These are phyloP conservation scores for Phortica magna DNA, from an alignment of 2,888 invertebrate species.

Conservation along the genomic window DNA sequence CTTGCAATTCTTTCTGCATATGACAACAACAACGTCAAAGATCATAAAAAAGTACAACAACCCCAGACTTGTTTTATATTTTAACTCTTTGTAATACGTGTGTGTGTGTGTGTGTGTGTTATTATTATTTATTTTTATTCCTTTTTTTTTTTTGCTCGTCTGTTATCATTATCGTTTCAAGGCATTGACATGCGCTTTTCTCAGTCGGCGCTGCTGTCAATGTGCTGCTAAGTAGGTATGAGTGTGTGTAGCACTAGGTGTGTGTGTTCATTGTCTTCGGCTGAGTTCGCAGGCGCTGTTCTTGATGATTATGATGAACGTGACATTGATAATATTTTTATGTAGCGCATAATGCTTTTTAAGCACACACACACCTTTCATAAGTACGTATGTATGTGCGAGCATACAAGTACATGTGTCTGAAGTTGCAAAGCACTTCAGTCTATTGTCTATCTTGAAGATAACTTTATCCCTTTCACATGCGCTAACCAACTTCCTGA, in stretches of 20 bases:
- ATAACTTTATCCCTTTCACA: conserved; percentile 6
- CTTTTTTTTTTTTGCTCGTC: conserved; percentile 4
- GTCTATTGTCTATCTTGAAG: neutral
- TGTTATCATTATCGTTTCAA: conserved; percentile 46
- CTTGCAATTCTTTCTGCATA: neutral
- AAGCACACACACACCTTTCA: conserved; percentile 5
- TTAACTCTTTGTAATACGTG: neutral
- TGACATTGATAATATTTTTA: conserved; percentile 72
- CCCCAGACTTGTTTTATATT: conserved; percentile 36
- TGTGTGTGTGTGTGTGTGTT: neutral
- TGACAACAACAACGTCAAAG: conserved; percentile 33
- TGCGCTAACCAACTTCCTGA: conserved; percentile 21
- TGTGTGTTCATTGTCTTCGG: conserved; percentile 8
- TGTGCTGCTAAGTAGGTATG: conserved; percentile 15
- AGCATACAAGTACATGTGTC: neutral
- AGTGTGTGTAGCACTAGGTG: conserved; percentile 19
- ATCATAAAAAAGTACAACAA: conserved; percentile 53
- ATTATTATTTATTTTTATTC: conserved; percentile 6
- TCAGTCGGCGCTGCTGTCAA: conserved; percentile 49
- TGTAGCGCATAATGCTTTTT: conserved; percentile 33
- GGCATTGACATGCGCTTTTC: conserved; percentile 59
- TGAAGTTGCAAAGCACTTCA: conserved; percentile 3
- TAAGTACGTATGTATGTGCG: neutral
- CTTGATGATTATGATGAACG: conserved; percentile 56
- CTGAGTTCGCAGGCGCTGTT: conserved; percentile 35